These are phyloP conservation scores for Engraulis encrasicolus DNA, from an alignment of 2,113 vertebrate genomes.

Conservation along the genomic window DNA sequence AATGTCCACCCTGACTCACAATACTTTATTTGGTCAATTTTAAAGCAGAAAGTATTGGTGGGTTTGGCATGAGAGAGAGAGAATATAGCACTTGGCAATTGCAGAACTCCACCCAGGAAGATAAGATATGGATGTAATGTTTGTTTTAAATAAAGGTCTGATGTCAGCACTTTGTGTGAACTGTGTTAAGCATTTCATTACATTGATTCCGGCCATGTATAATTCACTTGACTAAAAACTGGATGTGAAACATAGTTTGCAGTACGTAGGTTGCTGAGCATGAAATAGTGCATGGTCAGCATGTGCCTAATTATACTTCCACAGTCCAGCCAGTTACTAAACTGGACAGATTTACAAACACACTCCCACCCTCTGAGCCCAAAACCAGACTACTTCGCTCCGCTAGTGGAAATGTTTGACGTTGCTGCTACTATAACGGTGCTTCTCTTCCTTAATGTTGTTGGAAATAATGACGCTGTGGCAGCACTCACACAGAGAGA, in stretches of 20 bases:
- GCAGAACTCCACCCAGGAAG: not conserved
- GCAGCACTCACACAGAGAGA: too few species aligned
- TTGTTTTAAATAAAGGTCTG: not conserved
- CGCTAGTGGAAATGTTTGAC: too few species aligned
- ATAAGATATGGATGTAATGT: slow-evolving; percentile 7
- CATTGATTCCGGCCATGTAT: not conserved
- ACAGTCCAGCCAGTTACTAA: not conserved
- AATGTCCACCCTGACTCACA: not conserved
- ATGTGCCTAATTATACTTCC: not conserved
- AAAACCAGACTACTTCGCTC: too few species aligned
- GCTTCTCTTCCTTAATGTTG: too few species aligned
- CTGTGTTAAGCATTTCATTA: slow-evolving; percentile 2
- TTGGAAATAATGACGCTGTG: too few species aligned
- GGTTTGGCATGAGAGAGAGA: not conserved
- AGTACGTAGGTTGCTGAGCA: too few species aligned
- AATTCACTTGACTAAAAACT: not conserved
- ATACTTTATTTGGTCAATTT: not conserved
- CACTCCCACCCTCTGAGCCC: too few species aligned
- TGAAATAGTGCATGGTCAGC: not conserved
- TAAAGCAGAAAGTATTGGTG: not conserved
- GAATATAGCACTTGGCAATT: not conserved
- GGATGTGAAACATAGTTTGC: too few species aligned
- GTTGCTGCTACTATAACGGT: too few species aligned
- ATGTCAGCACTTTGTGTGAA: not conserved
- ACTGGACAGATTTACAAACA: too few species aligned